These are phyloP conservation scores for Actenoides hombroni DNA, from an alignment of 2,113 vertebrate genomes.

Conservation along the genomic window DNA sequence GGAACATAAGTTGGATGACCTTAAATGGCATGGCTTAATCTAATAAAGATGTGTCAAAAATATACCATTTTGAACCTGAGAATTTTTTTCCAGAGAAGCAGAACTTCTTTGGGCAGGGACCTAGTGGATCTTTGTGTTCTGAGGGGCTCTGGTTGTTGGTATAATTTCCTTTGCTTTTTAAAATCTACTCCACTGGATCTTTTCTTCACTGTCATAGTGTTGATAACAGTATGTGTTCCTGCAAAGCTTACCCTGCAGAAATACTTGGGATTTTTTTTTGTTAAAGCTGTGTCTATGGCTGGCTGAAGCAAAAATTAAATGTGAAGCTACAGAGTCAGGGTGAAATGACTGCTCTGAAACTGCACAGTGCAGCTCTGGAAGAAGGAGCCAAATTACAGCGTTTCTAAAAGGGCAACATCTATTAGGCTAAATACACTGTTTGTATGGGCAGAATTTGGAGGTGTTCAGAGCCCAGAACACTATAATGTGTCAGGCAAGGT, in stretches of 20 bases:
- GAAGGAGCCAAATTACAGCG: background rate
- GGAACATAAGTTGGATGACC: slow-evolving; percentile 3
- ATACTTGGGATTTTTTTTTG: background rate
- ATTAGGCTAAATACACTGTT: background rate
- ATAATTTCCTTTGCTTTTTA: background rate
- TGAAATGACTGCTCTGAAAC: background rate
- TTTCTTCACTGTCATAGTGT: background rate
- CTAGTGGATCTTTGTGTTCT: background rate
- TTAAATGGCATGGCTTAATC: background rate
- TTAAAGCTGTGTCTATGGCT: background rate
- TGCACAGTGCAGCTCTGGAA: background rate
- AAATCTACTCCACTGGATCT: background rate
- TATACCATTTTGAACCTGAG: background rate
- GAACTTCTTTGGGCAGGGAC: background rate
- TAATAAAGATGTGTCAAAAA: background rate
- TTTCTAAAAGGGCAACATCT: background rate
- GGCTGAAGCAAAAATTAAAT: background rate
- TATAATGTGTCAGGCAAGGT: background rate
- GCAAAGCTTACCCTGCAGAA: background rate
- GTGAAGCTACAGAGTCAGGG: background rate
- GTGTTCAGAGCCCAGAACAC: background rate
- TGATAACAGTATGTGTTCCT: background rate
- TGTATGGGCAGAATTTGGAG: background rate
- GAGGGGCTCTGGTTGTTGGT: background rate
- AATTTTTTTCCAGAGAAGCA: background rate